A percentile compares a stretch with the other conserved stretches of the same genome.
Evolutionary conservation across 1,140 invertebrate genomes (phyloP).

Genomic region (Camponotus vicinus): DNA sequence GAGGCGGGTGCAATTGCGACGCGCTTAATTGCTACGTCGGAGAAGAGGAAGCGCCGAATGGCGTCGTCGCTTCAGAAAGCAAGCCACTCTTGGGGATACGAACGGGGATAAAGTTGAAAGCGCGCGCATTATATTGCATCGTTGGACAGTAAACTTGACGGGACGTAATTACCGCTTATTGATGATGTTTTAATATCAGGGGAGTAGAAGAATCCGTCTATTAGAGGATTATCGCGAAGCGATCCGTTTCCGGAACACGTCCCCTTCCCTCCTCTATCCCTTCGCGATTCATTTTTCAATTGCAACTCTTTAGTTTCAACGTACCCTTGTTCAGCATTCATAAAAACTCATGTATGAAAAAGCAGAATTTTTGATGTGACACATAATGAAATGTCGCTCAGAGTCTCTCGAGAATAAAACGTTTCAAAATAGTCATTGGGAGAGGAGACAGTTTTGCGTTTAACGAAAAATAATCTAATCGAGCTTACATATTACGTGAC

Average conservation of each 20-base stretch:
- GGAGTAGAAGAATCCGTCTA: neutral
- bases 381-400: conserved; percentile 39
- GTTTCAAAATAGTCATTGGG: neutral
- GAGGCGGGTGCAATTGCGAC: conserved; percentile 64
- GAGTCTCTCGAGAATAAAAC: neutral
- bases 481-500: conserved; percentile 2
- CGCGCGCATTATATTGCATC: conserved; percentile 36
- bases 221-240: conserved; percentile 14
- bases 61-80: conserved; percentile 47
- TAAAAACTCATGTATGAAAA: neutral
- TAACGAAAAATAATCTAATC: conserved; percentile 18
- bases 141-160: conserved; percentile 36
- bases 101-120: conserved; percentile 56
- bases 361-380: conserved; percentile 2
- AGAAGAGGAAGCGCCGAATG: conserved; percentile 59
- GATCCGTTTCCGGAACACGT: neutral
- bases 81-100: conserved; percentile 49
- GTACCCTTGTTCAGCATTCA: too few species aligned
- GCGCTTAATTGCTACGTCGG: conserved; percentile 74
- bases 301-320: neutral
- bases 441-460: neutral
- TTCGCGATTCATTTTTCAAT: conserved; percentile 5
- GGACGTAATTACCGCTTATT: conserved; percentile 26
- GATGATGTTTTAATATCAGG: neutral
- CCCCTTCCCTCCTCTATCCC: neutral